A percentile compares a stretch with the other conserved stretches of the same genome.
Evolutionary conservation across 2,888 invertebrate genomes (phyloP).

Genomic region (Nemotelus pantherinus): DNA sequence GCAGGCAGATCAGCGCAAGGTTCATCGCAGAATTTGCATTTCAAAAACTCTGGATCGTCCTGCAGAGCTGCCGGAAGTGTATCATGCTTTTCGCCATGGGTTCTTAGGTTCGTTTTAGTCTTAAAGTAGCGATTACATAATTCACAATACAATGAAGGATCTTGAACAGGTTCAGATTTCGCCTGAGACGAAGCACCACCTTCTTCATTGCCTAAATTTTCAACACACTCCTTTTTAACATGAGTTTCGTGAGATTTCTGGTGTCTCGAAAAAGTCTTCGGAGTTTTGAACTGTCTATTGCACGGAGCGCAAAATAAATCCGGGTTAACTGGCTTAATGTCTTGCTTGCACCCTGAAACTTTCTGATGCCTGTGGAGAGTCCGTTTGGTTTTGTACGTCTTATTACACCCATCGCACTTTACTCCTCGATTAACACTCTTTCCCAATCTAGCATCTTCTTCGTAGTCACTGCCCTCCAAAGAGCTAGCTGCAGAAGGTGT

Average conservation of each 20-base stretch:
- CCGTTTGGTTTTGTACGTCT: conserved; percentile 17
- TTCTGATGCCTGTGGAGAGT: conserved; percentile 19
- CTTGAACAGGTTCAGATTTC: conserved; percentile 24
- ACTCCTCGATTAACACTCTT: background rate
- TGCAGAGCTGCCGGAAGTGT: conserved; percentile 15
- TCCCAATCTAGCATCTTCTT: background rate
- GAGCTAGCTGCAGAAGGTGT: background rate
- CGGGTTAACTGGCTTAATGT: background rate
- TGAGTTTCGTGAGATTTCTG: conserved; percentile 1
- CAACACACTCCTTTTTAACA: background rate
- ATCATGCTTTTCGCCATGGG: conserved; percentile 18
- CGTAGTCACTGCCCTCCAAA: conserved; percentile 12
- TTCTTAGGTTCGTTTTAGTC: background rate
- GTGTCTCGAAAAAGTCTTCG: conserved; percentile 1
- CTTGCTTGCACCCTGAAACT: background rate
- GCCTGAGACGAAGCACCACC: background rate
- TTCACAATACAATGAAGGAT: conserved; percentile 29
- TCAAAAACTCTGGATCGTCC: conserved; percentile 51
- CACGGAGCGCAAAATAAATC: conserved; percentile 14
- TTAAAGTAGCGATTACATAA: conserved; percentile 37
- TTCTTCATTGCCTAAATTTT: background rate
- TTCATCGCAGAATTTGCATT: conserved; percentile 53
- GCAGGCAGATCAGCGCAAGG: conserved; percentile 20
- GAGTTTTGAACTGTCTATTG: conserved; percentile 25
- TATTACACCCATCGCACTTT: conserved; percentile 15